Evolutionary conservation across 1,140 invertebrate species (phyloP).

Genomic region (Drosophila nannoptera): DNA sequence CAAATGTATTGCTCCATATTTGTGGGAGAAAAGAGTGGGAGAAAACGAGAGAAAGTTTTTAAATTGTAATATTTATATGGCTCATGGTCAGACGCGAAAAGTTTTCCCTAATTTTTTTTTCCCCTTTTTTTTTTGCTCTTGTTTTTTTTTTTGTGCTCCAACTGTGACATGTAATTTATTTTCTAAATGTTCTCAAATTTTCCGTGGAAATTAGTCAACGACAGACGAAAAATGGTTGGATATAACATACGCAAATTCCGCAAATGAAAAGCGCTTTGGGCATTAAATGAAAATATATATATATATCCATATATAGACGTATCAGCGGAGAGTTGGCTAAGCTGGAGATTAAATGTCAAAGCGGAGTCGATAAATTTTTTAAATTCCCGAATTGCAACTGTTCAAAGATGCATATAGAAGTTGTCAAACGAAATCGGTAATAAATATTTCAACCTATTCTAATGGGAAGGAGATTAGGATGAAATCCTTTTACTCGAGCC

Average conservation of each 20-base stretch:
- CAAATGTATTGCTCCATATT: conserved; percentile 27
- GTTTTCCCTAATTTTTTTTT: conserved; percentile 24
- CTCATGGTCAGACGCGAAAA: conserved; percentile 51
- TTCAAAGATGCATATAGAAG: too few relatives aligned
- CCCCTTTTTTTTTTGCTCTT: neutral
- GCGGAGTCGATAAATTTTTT: too few relatives aligned
- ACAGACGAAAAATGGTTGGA: conserved; percentile 10
- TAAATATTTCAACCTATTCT: too few relatives aligned
- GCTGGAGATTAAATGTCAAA: too few relatives aligned
- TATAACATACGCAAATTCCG: neutral
- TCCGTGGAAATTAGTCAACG: conserved; percentile 18
- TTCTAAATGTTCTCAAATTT: conserved; percentile 36
- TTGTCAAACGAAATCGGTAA: too few relatives aligned
- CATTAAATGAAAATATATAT: neutral
- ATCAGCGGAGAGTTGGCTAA: too few relatives aligned
- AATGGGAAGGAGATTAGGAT: too few relatives aligned
- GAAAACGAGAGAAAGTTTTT: conserved; percentile 34
- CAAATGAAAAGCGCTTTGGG: neutral
- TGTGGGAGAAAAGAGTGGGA: neutral
- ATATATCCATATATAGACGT: too few relatives aligned
- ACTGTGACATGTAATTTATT: conserved; percentile 41
- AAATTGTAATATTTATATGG: conserved; percentile 62
- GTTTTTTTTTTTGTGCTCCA: neutral
- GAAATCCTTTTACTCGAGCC: neutral
- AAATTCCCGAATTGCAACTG: too few relatives aligned